Conservation (phyloP, 2,113 vertebrate species). For the Stigmatopora argus region DNA sequence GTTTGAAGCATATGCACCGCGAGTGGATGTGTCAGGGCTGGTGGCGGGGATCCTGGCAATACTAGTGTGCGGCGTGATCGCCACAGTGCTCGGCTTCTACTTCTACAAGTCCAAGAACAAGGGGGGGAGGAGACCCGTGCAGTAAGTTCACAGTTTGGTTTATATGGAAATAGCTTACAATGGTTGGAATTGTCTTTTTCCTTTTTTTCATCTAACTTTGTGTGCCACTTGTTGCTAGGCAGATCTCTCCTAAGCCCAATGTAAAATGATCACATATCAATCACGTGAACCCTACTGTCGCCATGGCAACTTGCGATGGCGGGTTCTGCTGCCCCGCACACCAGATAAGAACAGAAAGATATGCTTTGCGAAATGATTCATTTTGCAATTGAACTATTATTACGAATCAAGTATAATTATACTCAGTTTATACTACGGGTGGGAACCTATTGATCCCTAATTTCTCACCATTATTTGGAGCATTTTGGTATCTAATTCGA, state of each 20-base stretch:
- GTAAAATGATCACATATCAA: neutral
- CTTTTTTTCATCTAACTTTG: neutral
- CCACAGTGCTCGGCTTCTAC: constrained; percentile 62
- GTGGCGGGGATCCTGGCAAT: constrained; percentile 62
- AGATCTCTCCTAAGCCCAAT: neutral
- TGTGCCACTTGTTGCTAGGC: constrained; percentile 3
- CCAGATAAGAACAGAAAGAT: neutral
- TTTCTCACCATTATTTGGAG: too few species aligned
- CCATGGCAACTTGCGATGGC: neutral
- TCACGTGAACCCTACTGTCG: neutral
- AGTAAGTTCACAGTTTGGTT: constrained; percentile 28
- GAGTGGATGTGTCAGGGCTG: constrained; percentile 62
- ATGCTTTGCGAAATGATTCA: neutral
- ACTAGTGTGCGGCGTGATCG: constrained; percentile 43
- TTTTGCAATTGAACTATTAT: neutral
- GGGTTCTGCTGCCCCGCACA: neutral
- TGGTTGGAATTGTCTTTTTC: neutral
- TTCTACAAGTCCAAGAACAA: constrained; percentile 62
- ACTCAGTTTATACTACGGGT: neutral
- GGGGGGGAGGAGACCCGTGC: constrained; percentile 10
- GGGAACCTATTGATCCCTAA: too few species aligned
- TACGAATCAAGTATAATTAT: neutral
- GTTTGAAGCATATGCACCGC: constrained; percentile 18
- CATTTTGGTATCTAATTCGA: too few species aligned
- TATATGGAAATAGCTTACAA: neutral